phyloP scores from a whole-genome alignment of 2,888 invertebrate genomes.

The Abscondita cerata region DNA sequence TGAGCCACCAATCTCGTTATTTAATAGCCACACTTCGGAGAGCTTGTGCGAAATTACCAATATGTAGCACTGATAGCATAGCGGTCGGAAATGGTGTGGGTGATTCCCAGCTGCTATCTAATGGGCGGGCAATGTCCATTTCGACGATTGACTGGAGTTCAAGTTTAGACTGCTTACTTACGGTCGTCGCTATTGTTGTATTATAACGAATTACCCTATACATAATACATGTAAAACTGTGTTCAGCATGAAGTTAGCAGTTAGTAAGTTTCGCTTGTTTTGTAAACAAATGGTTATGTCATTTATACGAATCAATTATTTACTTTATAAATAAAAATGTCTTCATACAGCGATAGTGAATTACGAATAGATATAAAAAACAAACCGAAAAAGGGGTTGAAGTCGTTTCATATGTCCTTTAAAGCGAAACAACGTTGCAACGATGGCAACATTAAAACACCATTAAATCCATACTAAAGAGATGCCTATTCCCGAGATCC shows the following conservation, averaged over 20 bases:
- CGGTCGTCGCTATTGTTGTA: no score
- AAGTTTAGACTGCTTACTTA: no score
- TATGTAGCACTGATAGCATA: no score
- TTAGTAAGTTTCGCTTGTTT: conserved; percentile 8
- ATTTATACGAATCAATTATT: background rate
- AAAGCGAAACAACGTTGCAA: conserved; percentile 48
- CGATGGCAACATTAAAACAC: conserved; percentile 26
- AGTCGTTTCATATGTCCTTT: conserved; percentile 46
- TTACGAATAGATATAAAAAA: conserved; percentile 45
- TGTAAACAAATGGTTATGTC: conserved; percentile 13
- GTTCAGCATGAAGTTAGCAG: conserved; percentile 3
- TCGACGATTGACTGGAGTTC: no score
- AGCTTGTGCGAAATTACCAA: no score
- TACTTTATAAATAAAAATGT: conserved; percentile 21
- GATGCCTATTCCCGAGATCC: conserved; percentile 44
- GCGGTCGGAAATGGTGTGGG: no score
- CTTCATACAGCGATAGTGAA: conserved; percentile 55
- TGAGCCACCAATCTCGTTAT: no score
- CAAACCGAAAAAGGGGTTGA: conserved; percentile 43
- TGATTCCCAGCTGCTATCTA: no score
- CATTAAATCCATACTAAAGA: conserved; percentile 27
- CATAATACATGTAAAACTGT: no score
- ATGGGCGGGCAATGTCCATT: no score
- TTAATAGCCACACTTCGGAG: no score
- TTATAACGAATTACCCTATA: no score